Evolutionary conservation across 2,113 vertebrate genomes (phyloP), one percentile per base, ranked within the genome.

Genomic region (Apus apus): DNA sequence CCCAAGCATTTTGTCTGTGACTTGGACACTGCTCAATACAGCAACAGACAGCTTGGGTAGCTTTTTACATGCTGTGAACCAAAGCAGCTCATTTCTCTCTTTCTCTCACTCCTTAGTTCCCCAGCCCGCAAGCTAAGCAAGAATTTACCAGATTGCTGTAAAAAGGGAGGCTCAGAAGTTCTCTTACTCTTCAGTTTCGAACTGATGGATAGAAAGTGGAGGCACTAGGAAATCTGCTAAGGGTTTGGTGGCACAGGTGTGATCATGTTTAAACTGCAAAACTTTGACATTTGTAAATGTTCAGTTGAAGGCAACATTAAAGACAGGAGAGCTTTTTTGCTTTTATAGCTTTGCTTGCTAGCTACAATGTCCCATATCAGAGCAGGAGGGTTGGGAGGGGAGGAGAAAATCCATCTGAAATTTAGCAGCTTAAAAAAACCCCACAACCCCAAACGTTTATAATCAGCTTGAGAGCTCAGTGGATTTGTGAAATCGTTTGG

Each of bases 401-500:
- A 96, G 61, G 77, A 88, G 87, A 90, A 96, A 96, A 96, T 85
- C 89, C 93, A 96, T 95, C 94, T 94, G 93, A 97, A 98, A 97
- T 97, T 91, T 97, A 97, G 95, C 91, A 95, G 95, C 97, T 96
- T 96, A 97, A 93, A 66, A 50, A 50, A 50, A 50, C 21, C 21
- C 8, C 21, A 10, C 46, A 48, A 72, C 13, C 27, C 76, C 74
- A 66, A 86, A 67, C 64, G 91, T 97, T 97, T 98, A 97, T 97
- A 97, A 98, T 98, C 95, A 96, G 97, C 98, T 98, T 98, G 97
- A 95, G 97, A 95, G 95, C 97, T 97, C 95, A 97, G 95, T 97
- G 98, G 98, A 98, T 98, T 98, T 98, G 98, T 91, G 97, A 97
- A 98, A 98, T 98, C 94, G 73, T 97, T 98, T 98, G 96, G 97